Base-by-base conservation (phyloP, 30 jellyfish, hydroid and myxozoan genomes). In the Rhopilema esculentum region DNA sequence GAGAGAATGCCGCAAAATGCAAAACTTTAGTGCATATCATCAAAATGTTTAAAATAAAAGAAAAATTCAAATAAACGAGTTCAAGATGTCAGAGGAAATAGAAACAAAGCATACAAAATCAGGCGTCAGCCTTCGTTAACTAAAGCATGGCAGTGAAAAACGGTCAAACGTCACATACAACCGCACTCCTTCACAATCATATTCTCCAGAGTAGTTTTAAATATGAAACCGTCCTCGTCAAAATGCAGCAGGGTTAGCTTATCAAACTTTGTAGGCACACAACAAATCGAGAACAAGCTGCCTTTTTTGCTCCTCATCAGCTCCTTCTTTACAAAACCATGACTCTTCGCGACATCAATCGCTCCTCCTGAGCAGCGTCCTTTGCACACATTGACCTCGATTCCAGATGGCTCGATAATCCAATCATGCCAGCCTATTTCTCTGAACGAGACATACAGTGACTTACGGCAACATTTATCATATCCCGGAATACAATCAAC, bases 151-250 rank as follows among this genome's bases (percentile, higher is more conserved):
- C n/a, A n/a, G n/a, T n/a, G n/a, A n/a, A n/a, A n/a, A n/a, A n/a
- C n/a, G n/a, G n/a, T n/a, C n/a, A n/a, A n/a, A n/a, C n/a, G n/a
- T 69, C 72, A 89, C 82, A 82, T 66, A 51, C 97, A 90, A 27
- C 97, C 97, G 66, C 97, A 90, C 78, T 90, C 97, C 63, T 83
- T 80, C 21, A 90, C 97, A 12, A 79, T 67, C 97, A 90, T 90
- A 70, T 90, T 69, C 16, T 57, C 64, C 28, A 90, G 66, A 22
- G 74, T 51, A 0, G 87, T 90, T 75, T 90, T 90, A 67, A 82
- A 90, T 1, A 90, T 77, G 28, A 80, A 70, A 27, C 97, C 97
- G 16, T 82, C 97, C 19, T 83, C 89, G 72, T 90, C 97, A 22
- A 87, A 76, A 68, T 90, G 90, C 49, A 90, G 73, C n/a, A 90